Percentiles rank a stretch among this genome's conserved stretches.
These are phyloP conservation scores for Chrysina gloriosa DNA, from an alignment of 2,888 invertebrate species.

Conservation along the genomic window DNA sequence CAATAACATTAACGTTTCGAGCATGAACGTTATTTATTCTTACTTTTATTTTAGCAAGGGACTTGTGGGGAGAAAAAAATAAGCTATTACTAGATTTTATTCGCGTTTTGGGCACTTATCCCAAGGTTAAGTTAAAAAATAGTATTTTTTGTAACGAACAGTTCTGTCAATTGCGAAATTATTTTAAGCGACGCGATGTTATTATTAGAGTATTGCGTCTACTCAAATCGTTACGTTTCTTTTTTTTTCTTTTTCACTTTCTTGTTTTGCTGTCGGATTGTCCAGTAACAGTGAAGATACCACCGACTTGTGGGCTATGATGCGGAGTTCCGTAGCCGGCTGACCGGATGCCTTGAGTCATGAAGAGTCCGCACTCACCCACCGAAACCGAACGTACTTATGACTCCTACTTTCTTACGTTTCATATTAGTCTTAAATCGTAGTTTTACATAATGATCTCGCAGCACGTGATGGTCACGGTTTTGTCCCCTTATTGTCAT, in stretches of 20 bases:
- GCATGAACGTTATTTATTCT: too few species aligned
- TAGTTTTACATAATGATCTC: conserved; percentile 34
- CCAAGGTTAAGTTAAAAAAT: too few species aligned
- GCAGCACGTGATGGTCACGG: conserved; percentile 49
- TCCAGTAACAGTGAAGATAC: conserved; percentile 40
- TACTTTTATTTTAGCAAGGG: too few species aligned
- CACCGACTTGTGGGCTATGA: conserved; percentile 50
- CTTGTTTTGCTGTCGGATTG: conserved; percentile 50
- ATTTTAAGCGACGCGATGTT: neutral
- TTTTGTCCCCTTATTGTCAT: conserved; percentile 47
- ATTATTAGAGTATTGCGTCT: neutral
- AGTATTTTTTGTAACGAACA: too few species aligned
- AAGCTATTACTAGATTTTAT: too few species aligned
- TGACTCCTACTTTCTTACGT: conserved; percentile 56
- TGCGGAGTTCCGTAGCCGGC: conserved; percentile 59
- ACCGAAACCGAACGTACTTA: conserved; percentile 55
- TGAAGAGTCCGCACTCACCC: conserved; percentile 53
- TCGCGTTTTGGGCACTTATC: too few species aligned
- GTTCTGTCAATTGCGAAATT: too few species aligned
- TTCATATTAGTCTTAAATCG: conserved; percentile 44
- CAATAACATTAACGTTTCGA: too few species aligned
- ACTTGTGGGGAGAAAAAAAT: too few species aligned
- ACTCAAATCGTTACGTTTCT: conserved; percentile 10
- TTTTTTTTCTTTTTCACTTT: conserved; percentile 39
- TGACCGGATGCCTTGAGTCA: conserved; percentile 60